These are phyloP conservation scores for Halictus rubicundus DNA, from an alignment of 1,140 invertebrate species.

Conservation along the genomic window DNA sequence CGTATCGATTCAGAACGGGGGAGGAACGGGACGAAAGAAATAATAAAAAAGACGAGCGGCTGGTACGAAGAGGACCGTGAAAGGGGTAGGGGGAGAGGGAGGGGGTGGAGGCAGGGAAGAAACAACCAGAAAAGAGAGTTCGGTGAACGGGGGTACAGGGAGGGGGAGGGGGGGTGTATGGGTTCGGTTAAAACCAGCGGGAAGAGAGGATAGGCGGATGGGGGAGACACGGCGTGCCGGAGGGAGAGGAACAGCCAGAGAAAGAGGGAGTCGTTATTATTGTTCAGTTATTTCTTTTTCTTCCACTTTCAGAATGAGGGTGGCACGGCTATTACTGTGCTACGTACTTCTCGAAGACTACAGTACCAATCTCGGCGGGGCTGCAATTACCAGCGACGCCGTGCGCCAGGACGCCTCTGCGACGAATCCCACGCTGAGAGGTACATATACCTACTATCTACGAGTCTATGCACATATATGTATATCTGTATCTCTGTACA, in stretches of 20 bases:
- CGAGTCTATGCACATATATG: too few species aligned
- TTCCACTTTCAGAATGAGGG: slow-evolving; percentile 76
- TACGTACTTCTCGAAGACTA: slow-evolving; percentile 77
- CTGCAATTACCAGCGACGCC: slow-evolving; percentile 74
- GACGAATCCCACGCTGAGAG: slow-evolving; percentile 65
- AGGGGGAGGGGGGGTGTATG: neutral
- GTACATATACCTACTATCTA: slow-evolving; percentile 28
- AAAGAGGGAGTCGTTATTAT: slow-evolving; percentile 48
- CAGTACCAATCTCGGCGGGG: slow-evolving; percentile 71
- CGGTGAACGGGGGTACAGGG: neutral
- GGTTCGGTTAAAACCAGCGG: neutral
- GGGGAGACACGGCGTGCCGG: neutral
- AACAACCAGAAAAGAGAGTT: slow-evolving; percentile 17
- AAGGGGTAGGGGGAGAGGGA: neutral
- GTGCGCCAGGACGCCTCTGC: slow-evolving; percentile 70
- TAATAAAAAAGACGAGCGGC: slow-evolving; percentile 4
- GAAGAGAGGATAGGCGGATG: neutral
- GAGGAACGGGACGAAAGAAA: neutral
- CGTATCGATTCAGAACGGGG: slow-evolving; percentile 54
- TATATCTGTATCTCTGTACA: too few species aligned
- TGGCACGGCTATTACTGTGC: slow-evolving; percentile 79
- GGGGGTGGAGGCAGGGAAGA: neutral
- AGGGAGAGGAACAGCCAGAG: neutral
- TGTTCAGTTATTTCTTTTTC: slow-evolving; percentile 56
- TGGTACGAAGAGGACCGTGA: neutral